phyloP scores from a whole-genome alignment of 2,797 vertebrate species.

The Psittacula echo region DNA sequence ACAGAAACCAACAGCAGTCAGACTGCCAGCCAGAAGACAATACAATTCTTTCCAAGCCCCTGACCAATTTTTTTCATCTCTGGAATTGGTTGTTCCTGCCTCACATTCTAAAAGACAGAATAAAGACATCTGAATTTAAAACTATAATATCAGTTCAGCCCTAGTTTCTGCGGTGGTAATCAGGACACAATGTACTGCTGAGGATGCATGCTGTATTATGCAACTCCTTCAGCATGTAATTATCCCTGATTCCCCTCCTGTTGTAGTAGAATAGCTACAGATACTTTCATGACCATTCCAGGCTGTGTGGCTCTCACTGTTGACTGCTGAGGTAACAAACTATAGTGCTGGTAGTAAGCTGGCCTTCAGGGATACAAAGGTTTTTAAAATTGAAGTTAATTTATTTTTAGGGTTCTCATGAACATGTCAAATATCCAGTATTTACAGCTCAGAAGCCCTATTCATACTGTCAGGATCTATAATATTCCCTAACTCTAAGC shows the following conservation, averaged over 20 bases:
- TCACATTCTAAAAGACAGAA: background rate
- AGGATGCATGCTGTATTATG: constrained; percentile 64
- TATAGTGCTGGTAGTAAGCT: background rate
- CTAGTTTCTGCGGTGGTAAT: constrained; percentile 55
- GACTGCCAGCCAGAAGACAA: constrained; percentile 24
- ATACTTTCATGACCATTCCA: constrained; percentile 2
- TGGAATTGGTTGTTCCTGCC: constrained; percentile 15
- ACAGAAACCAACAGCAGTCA: constrained; percentile 24
- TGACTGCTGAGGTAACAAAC: constrained; percentile 15
- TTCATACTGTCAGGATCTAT: background rate
- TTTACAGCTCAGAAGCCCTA: background rate
- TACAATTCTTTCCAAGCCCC: background rate
- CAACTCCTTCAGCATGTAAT: constrained; percentile 77
- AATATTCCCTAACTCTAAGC: background rate
- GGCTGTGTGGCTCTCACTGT: background rate
- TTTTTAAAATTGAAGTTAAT: constrained; percentile 29
- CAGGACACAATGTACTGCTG: constrained; percentile 73
- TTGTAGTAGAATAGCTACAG: constrained; percentile 59
- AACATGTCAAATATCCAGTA: background rate
- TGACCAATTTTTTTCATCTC: constrained; percentile 23
- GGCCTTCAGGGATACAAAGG: background rate
- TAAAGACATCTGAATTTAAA: constrained; percentile 35
- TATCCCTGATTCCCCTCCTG: constrained; percentile 64
- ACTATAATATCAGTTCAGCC: constrained; percentile 58
- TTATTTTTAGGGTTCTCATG: constrained; percentile 21